Base-by-base conservation (phyloP, 2,797 vertebrate genomes). In the Enteromius unitaeniatus region DNA sequence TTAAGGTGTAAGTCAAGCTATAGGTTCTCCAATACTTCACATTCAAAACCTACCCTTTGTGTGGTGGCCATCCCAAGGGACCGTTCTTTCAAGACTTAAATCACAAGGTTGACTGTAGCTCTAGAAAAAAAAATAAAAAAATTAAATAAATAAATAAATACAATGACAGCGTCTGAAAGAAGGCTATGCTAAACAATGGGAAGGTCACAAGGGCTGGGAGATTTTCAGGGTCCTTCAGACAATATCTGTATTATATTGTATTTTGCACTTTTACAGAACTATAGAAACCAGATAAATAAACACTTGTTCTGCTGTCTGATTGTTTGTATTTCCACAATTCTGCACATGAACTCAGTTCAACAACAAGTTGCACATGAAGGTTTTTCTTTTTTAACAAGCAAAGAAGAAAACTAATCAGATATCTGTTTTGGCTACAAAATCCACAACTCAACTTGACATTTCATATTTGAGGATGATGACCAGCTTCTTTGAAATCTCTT, bases 11-110 rank as follows among this genome's bases (percentile, higher is more conserved):
- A 86, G 85, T 91, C 86, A 84, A 86, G 90, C 88, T 91, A 92
- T 92, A 92, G 90, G 90, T 91, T 90, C 91, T 83, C 87, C 88
- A 88, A 81, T 87, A 86, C 86, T 89, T 94, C 86, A 90, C 90
- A 90, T 93, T 92, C 89, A 89, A 92, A 69, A 88, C 87, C 68
- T 79, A 86, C 83, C 89, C 90, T 93, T 95, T 95, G 92, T 94
- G 67, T 75, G 23, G 21, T 73, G 84, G 82, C 79, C 82, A 87
- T 85, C 84, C 60, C 74, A 67, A 85, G 86, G 51, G 78, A 77
- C 77, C 78, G 58, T 77, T 81, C 81, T 90, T 89, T 91, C 81
- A 88, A 82, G 89, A 90, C 90, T 91, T 91, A 89, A 92, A 91
- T 92, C 89, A 88, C 89, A 91, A 93, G 92, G 91, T 91, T 93